Evolutionary conservation across 1,140 invertebrate genomes (phyloP).

Genomic region (Gonioctena quinquepunctata): DNA sequence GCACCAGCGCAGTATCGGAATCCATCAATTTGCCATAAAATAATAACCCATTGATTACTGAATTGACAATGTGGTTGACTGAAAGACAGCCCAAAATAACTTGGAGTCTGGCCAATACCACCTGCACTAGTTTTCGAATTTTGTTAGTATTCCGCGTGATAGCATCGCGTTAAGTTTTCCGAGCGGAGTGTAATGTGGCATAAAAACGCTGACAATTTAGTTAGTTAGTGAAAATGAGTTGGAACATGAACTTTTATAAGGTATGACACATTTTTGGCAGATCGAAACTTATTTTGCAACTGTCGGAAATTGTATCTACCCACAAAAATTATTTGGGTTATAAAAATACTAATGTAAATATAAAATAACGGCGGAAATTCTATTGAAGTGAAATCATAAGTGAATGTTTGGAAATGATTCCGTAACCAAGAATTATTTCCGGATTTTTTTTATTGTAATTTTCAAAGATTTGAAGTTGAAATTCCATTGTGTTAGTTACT

Average conservation of each 20-base stretch:
- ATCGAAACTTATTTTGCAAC: background rate
- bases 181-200: background rate
- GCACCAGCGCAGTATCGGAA: background rate
- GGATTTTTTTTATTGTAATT: no score
- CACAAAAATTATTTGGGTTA: no score
- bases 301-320: no score
- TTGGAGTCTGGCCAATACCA: conserved; percentile 12
- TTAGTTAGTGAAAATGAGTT: conserved; percentile 3
- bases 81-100: conserved; percentile 10
- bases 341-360: no score
- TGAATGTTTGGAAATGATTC: no score
- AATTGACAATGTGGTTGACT: conserved; percentile 6
- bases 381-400: no score
- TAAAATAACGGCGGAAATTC: no score
- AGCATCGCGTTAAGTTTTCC: background rate
- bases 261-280: background rate
- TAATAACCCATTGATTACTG: background rate
- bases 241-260: background rate
- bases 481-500: no score
- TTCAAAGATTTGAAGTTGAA: no score
- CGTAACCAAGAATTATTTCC: no score
- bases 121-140: conserved; percentile 12
- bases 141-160: background rate
- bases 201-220: background rate
- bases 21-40: background rate